Base-by-base conservation (phyloP, 1,140 invertebrate species). In the Kradibia gibbosae region DNA sequence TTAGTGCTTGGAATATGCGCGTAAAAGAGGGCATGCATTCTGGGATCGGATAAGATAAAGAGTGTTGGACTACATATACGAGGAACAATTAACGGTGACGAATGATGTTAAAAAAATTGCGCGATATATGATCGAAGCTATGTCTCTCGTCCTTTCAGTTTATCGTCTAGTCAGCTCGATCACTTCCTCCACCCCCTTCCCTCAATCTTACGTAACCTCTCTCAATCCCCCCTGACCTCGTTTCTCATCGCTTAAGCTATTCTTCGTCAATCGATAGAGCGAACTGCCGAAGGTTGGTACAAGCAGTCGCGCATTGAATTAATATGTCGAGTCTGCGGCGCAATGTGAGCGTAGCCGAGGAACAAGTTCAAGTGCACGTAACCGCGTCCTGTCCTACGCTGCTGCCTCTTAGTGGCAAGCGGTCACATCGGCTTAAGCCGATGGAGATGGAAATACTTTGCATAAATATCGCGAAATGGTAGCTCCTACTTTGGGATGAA, bases 291-390 rank as follows among this genome's bases (percentile, higher is more conserved):
- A 60, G 75, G 55, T 42, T 3, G 3, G 34, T 7, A 65, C 57
- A 17, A 10, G 65, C 75, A 65, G 36, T 22, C 25, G 39, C 55
- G 36, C 10, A 65, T 62, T 62, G 45, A 57, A 60, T 39, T 39
- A 60, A 22, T n/a, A 5, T 10, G 7, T 22, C 45, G 36, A 34
- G 20, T 45, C 15, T 22, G 28, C 25, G 25, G 22, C 42, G 45
- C n/a, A 78, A 74, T 7, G 13, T 34, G 8, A 36, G 1, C 71
- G 2, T 3, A 22, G 25, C n/a, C 31, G 55, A 39, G 72, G 25
- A 34, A 17, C 72, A 74, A 74, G 72, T 74, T 74, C 72, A 74
- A 74, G 72, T 34, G 31, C 50, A n/a, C 45, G 15, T 13, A 45
- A 1, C 36, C n/a, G 20, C 11, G 5, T 15, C 13, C 42, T 45